Evolutionary conservation across 2,888 invertebrate genomes (phyloP).

Genomic region (Sphinx pinastri): DNA sequence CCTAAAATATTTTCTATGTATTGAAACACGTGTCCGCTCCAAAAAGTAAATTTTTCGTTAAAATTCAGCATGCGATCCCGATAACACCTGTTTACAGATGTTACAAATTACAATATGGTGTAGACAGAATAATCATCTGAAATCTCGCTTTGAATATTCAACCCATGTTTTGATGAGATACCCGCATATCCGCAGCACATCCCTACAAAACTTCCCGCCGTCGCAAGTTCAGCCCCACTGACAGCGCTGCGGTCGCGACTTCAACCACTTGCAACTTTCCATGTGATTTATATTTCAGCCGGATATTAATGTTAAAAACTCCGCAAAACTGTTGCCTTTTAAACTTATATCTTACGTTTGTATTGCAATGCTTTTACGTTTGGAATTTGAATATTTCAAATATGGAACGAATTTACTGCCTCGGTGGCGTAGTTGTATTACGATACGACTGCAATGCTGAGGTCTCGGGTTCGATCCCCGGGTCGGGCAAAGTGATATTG

Average conservation of each 20-base stretch:
- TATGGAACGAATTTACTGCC: not conserved
- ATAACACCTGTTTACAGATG: too few relatives aligned
- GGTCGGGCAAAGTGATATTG: too few relatives aligned
- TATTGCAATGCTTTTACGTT: not conserved
- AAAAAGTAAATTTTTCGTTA: too few relatives aligned
- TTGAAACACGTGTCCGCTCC: too few relatives aligned
- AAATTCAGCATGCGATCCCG: too few relatives aligned
- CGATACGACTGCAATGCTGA: too few relatives aligned
- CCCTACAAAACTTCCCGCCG: conserved; percentile 23
- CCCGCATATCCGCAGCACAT: not conserved
- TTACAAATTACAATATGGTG: too few relatives aligned
- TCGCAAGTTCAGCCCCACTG: conserved; percentile 23
- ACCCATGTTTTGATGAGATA: not conserved
- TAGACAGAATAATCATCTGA: too few relatives aligned
- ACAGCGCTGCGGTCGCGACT: conserved; percentile 32
- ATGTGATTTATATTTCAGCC: conserved; percentile 33
- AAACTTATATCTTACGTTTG: conserved; percentile 16
- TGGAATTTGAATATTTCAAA: conserved; percentile 6
- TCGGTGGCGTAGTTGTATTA: too few relatives aligned
- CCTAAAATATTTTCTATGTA: too few relatives aligned
- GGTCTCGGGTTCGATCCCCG: too few relatives aligned
- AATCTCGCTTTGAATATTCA: too few relatives aligned
- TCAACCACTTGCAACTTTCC: conserved; percentile 27
- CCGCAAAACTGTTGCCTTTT: conserved; percentile 16
- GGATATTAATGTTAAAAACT: conserved; percentile 28